Evolutionary conservation across 1,140 invertebrate genomes (phyloP), one percentile per base, ranked within the genome.

Genomic region (Brevipalpus yothersi): DNA sequence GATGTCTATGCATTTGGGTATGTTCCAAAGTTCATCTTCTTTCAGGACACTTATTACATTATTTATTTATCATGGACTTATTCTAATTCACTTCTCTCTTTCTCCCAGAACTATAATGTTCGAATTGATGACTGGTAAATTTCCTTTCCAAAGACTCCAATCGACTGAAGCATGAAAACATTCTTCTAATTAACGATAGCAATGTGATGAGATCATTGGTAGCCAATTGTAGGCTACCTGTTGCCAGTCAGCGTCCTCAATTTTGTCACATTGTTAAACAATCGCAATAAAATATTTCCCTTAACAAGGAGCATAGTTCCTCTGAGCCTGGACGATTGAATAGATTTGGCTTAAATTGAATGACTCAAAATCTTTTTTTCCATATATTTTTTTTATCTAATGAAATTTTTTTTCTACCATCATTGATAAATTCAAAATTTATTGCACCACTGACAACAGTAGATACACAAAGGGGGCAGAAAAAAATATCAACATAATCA

Each of bases 1-100:
- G 94, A 98, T 74, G 82, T 96, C 53, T 99, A 93, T 75, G 88
- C 93, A 56, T 98, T 98, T 77, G 93, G 93, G 87, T 91, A 73
- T 72, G 74, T 58, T 45, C 3, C 2, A 31, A 5, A 31, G 31
- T 3, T n/a, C n/a, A n/a, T n/a, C 56, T 57, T 13, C 12, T 31
- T 59, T n/a, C 2, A 15, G 1, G 42, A 8, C 13, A 10, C 39
- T 58, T 56, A 12, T 42, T 4, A n/a, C n/a, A n/a, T n/a, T n/a
- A n/a, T n/a, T 51, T 39, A 56, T 41, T 55, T 3, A 19, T 41
- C 17, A 31, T 15, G n/a, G 58, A 31, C n/a, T 15, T 13, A 15
- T 39, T 21, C 13, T 13, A 53, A 31, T 21, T 45, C 9, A 31
- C 8, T 49, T 59, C 17, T 58, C n/a, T n/a, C 17, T 31, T n/a